Evolutionary conservation across 1,140 invertebrate species (phyloP).

Genomic region (Aphelenchoides avenae): DNA sequence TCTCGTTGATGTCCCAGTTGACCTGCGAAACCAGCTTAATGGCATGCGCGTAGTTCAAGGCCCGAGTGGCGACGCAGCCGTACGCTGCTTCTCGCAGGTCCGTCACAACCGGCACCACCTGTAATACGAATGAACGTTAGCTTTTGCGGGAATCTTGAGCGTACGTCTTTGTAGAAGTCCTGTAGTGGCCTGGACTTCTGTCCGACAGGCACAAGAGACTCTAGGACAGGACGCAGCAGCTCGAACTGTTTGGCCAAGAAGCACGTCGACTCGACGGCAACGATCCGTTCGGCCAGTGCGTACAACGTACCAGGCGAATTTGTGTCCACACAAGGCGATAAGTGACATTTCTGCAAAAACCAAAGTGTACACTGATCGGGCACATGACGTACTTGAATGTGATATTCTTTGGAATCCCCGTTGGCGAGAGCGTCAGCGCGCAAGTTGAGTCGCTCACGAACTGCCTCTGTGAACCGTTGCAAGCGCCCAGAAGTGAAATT

Average conservation of each 20-base stretch:
- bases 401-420: too few species aligned
- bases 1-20: conserved; percentile 87
- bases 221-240: conserved; percentile 75
- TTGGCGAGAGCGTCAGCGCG: too few species aligned
- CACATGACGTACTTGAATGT: too few species aligned
- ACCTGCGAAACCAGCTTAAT: conserved; percentile 76
- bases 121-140: conserved; percentile 11
- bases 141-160: conserved; percentile 3
- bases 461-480: too few species aligned
- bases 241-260: conserved; percentile 83
- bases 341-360: too few species aligned
- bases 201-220: conserved; percentile 59
- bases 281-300: conserved; percentile 77
- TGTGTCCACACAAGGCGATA: too few species aligned
- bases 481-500: conserved; percentile 56
- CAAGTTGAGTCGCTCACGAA: too few species aligned
- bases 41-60: conserved; percentile 75
- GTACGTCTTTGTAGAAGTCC: conserved; percentile 49
- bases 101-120: conserved; percentile 60
- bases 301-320: conserved; percentile 70
- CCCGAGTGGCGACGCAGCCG: conserved; percentile 73
- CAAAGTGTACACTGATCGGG: too few species aligned
- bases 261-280: conserved; percentile 81
- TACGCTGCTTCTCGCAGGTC: conserved; percentile 80
- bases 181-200: conserved; percentile 55